Evolutionary conservation across 2,888 invertebrate genomes (phyloP), one percentile per base, ranked within the genome.

Genomic region (Drosophila affinis): DNA sequence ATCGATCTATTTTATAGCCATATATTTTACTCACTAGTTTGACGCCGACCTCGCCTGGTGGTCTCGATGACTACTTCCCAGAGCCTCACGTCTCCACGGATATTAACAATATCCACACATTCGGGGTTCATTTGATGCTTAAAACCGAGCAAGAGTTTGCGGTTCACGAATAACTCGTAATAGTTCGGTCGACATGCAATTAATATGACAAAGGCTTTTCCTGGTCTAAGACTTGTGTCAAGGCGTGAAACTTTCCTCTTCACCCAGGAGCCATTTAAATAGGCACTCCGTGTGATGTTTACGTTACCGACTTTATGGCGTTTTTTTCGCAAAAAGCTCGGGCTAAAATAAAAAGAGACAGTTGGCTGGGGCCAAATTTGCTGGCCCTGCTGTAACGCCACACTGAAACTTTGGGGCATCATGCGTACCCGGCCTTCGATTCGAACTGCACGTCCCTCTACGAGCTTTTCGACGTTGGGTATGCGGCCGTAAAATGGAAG

Each of bases 301-400:
- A 94, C 94, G 12, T 93, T 92, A 29, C 93, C 93, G 7, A 82
- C 48, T 21, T 78, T 84, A 12, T 73, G 79, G 5, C 69, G 68
- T 18, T 62, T 76, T 17, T 51, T 71, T 2, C 73, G 55, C 24
- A 76, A 17, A 89, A 96, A 96, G 79, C 96, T 93, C 10, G 96
- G 94, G 92, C 96, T 95, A 76, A 95, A 93, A 91, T 96, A 96
- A 74, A 96, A 92, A 1, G 94, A 93, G 58, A 96, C 94, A 77
- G 93, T 93, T 10, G 96, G 94, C 88, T 94, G 94, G 9, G 96
- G 96, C 94, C 95, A 96, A 73, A 95, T 93, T 75, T 94, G 93
- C 56, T 93, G 91, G 4, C 92, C 93, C 77, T 94, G 93, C 92
- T 95, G 94, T 67, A 97, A 92, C 90, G 96, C 96, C 52, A 96